Conservation (phyloP, 2,888 invertebrate genomes). For the Catocala sponsa region DNA sequence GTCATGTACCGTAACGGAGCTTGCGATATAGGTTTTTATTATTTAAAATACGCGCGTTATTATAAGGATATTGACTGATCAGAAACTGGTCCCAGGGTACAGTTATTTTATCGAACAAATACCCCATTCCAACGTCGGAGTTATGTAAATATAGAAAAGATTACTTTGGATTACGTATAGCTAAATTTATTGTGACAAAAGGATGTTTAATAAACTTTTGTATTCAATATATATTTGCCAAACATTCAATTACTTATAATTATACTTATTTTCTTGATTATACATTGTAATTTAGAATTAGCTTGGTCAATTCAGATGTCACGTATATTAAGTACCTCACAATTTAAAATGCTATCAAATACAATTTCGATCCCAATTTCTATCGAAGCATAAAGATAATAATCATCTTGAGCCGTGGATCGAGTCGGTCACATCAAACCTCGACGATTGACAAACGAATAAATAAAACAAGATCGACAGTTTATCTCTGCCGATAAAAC, state of each 20-base stretch:
- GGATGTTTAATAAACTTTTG: no score
- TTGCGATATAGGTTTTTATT: conserved; percentile 26
- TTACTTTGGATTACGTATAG: no score
- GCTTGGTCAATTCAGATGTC: no score
- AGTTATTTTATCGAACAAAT: conserved; percentile 62
- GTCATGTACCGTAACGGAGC: conserved; percentile 25
- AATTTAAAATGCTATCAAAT: no score
- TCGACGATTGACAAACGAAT: conserved; percentile 12
- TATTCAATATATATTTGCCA: no score
- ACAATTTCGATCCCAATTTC: neutral
- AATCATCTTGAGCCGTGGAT: neutral
- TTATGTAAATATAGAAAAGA: conserved; percentile 25
- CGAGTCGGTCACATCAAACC: conserved; percentile 2
- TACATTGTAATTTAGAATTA: no score
- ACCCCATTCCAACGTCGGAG: conserved; percentile 34
- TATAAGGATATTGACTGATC: conserved; percentile 74
- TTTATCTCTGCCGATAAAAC: conserved; percentile 15
- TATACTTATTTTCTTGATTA: no score
- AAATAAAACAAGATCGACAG: conserved; percentile 22
- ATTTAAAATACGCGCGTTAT: conserved; percentile 37
- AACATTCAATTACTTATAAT: no score
- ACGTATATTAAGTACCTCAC: no score
- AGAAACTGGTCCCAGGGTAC: conserved; percentile 66
- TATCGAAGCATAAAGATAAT: conserved; percentile 1
- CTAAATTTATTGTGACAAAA: no score